Base-by-base conservation (phyloP, 2,113 vertebrate genomes). In the Hemibagrus wyckioides region DNA sequence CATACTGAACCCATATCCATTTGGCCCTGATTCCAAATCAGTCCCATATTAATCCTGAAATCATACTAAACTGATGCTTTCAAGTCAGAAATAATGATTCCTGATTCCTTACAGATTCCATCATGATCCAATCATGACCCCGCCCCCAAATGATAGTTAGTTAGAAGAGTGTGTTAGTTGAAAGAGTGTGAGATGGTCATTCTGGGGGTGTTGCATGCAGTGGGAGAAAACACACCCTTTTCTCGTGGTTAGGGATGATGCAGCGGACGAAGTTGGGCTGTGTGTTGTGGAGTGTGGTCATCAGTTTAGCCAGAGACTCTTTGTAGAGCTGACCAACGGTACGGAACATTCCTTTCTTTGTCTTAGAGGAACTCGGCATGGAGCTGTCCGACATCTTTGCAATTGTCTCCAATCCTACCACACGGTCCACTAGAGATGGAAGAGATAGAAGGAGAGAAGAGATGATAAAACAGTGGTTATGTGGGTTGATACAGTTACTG, bases 271-370 rank as follows among this genome's bases (percentile, higher is more conserved):
- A 99, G 95, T 99, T 99, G 85, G 98, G 98, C 30, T 96, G 98
- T 5, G 98, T 99, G 81, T 99, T 99, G 91, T 97, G 95, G 73
- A 99, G 92, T 0, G 98, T 99, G 82, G 97, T 97, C 98, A 99
- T 99, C 88, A 99, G 95, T 89, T 99, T 99, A 77, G 96, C 94
- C 90, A 99, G 94, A 69, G 98, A 98, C 92, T 99, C 98, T 91
- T 99, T 99, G 82, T 99, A 98, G 52, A 99, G 96, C 92, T 99
- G 98, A 11, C 98, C 97, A 89, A 99, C 98, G 0, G 98, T 99
- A 73, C 98, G 97, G 92, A 99, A 99, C 98, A 99, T 99, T 88
- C 98, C 98, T 85, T 99, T 99, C 93, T 99, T 99, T 82, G 98
- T 97, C 90, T 99, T 99, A 50, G 98, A 98, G 85, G 95, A 89